Evolutionary conservation across 2,797 vertebrate species (phyloP).

Genomic region (Oreochromis mossambicus): DNA sequence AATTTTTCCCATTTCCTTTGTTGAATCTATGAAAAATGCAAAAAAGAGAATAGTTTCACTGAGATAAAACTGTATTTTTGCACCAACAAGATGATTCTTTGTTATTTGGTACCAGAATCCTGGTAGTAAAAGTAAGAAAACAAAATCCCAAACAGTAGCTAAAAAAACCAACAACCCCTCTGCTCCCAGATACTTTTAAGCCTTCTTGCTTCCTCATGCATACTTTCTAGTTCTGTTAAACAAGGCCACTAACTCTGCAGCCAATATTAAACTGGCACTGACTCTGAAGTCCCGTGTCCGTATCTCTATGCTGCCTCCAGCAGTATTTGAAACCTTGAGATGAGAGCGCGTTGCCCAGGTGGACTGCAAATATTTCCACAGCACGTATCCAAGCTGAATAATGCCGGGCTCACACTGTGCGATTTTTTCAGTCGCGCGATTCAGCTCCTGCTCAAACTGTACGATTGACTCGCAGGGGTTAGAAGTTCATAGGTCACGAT

Average conservation of each 20-base stretch:
- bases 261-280: neutral
- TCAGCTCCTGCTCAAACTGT: no score
- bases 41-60: neutral
- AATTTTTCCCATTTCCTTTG: neutral
- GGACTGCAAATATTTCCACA: neutral
- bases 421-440: no score
- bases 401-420: no score
- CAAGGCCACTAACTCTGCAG: neutral
- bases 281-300: neutral
- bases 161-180: neutral
- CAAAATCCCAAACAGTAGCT: neutral
- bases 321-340: neutral
- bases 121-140: neutral
- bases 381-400: neutral
- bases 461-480: no score
- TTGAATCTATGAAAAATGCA: neutral
- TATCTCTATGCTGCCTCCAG: neutral
- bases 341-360: neutral
- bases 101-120: neutral
- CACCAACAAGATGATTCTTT: neutral
- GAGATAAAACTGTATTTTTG: neutral
- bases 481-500: no score
- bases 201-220: neutral
- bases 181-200: neutral
- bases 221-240: neutral